Percentiles rank a stretch among this genome's conserved stretches.
These are phyloP conservation scores for Dendropsophus ebraccatus DNA, from an alignment of 2,113 vertebrate species.

Conservation along the genomic window DNA sequence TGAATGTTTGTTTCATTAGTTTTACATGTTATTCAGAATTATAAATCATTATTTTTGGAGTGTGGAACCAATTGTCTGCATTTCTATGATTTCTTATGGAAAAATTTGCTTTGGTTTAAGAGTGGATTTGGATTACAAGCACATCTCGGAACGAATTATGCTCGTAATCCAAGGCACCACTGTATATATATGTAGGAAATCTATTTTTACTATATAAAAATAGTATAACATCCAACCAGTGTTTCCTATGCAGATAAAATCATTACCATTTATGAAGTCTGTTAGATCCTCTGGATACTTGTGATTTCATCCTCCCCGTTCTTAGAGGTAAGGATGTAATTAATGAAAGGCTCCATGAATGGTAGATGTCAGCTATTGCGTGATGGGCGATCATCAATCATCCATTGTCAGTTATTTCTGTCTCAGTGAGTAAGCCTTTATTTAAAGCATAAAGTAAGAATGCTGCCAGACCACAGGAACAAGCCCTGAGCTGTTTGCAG, in stretches of 20 bases:
- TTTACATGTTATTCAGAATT: too few relatives aligned
- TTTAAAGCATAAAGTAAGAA: constrained; percentile 85
- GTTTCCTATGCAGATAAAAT: not conserved
- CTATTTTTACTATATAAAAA: not conserved
- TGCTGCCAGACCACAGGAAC: constrained; percentile 90
- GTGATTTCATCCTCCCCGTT: constrained; percentile 68
- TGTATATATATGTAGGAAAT: not conserved
- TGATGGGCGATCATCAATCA: constrained; percentile 92
- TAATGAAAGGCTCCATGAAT: constrained; percentile 76
- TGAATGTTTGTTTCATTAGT: too few relatives aligned
- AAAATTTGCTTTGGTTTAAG: too few relatives aligned
- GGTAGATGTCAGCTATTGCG: constrained; percentile 81
- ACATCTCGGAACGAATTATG: too few relatives aligned
- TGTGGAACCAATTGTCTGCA: too few relatives aligned
- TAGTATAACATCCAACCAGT: not conserved
- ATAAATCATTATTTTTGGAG: too few relatives aligned
- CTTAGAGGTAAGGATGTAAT: constrained; percentile 63
- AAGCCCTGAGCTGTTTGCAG: constrained; percentile 83
- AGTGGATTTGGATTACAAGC: too few relatives aligned
- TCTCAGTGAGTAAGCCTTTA: constrained; percentile 85
- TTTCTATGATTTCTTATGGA: too few relatives aligned
- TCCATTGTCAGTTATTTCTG: constrained; percentile 84
- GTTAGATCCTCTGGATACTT: constrained; percentile 62
- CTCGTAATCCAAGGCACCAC: too few relatives aligned
- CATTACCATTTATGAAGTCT: constrained; percentile 62